Percentiles rank a stretch among this genome's conserved stretches.
Evolutionary conservation across 1,140 invertebrate species (phyloP).

Genomic region (Bombus confusus): DNA sequence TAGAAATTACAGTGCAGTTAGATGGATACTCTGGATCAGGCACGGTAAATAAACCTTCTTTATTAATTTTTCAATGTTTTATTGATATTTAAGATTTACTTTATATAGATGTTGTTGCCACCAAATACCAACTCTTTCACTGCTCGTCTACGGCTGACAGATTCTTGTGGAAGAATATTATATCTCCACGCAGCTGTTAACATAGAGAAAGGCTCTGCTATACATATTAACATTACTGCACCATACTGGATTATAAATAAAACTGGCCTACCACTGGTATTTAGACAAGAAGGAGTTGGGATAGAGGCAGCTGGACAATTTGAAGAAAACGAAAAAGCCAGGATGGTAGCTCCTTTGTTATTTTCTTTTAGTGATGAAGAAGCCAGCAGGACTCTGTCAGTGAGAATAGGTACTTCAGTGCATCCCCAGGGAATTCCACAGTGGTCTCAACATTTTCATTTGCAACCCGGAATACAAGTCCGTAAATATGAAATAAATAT

Average conservation of each 20-base stretch:
- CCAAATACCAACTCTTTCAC: constrained; percentile 81
- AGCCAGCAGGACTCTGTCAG: constrained; percentile 84
- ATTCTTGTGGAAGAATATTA: constrained; percentile 88
- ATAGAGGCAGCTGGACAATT: constrained; percentile 95
- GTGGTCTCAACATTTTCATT: constrained; percentile 92
- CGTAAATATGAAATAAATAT: constrained; percentile 27
- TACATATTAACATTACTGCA: constrained; percentile 90
- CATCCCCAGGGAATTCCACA: constrained; percentile 86
- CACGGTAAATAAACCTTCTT: constrained; percentile 76
- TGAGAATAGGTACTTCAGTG: constrained; percentile 88
- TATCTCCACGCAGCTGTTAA: constrained; percentile 87
- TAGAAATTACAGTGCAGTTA: constrained; percentile 89
- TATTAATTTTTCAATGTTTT: background rate
- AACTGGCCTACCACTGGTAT: constrained; percentile 96
- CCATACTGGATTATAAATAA: constrained; percentile 98
- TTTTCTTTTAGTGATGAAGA: constrained; percentile 97
- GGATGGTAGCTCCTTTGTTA: constrained; percentile 95
- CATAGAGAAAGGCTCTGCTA: constrained; percentile 80
- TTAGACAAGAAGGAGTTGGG: constrained; percentile 93
- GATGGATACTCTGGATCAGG: constrained; percentile 92
- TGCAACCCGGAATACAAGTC: constrained; percentile 90
- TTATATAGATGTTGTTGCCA: constrained; percentile 75
- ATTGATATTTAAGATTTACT: background rate
- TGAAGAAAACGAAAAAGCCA: constrained; percentile 96
- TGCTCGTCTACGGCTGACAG: constrained; percentile 85